These are phyloP conservation scores for Acleris holmiana DNA, from an alignment of 2,888 invertebrate genomes.

Conservation along the genomic window DNA sequence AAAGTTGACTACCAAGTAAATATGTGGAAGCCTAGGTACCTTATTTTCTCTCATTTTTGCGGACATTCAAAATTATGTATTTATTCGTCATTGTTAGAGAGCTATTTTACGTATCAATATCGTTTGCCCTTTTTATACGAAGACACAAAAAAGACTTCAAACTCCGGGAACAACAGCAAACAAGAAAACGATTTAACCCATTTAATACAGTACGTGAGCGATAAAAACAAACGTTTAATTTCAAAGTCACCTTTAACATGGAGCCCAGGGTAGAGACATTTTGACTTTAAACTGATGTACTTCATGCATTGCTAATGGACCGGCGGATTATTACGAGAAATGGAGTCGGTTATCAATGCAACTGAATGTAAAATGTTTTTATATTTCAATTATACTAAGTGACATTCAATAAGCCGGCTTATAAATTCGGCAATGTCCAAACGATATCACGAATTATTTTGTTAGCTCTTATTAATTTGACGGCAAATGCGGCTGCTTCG, in stretches of 20 bases:
- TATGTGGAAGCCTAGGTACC: too few relatives aligned
- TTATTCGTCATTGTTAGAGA: too few relatives aligned
- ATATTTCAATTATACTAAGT: not conserved
- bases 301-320: slow-evolving; percentile 45
- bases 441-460: too few relatives aligned
- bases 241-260: slow-evolving; percentile 41
- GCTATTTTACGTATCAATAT: too few relatives aligned
- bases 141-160: slow-evolving; percentile 9
- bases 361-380: not conserved
- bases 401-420: too few relatives aligned
- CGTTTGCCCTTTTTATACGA: not conserved
- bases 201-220: slow-evolving; percentile 42
- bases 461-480: too few relatives aligned
- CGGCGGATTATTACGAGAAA: slow-evolving; percentile 31
- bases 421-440: too few relatives aligned
- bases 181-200: slow-evolving; percentile 30
- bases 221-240: slow-evolving; percentile 43
- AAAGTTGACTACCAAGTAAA: too few relatives aligned
- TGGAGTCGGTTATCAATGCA: not conserved
- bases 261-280: slow-evolving; percentile 44
- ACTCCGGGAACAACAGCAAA: slow-evolving; percentile 12
- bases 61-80: too few relatives aligned
- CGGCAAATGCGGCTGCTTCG: too few relatives aligned
- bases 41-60: too few relatives aligned
- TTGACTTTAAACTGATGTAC: slow-evolving; percentile 45